Percentiles rank a stretch among this genome's conserved stretches.
These are phyloP conservation scores for Rotaria socialis DNA, from an alignment of 2,888 invertebrate species.

Conservation along the genomic window DNA sequence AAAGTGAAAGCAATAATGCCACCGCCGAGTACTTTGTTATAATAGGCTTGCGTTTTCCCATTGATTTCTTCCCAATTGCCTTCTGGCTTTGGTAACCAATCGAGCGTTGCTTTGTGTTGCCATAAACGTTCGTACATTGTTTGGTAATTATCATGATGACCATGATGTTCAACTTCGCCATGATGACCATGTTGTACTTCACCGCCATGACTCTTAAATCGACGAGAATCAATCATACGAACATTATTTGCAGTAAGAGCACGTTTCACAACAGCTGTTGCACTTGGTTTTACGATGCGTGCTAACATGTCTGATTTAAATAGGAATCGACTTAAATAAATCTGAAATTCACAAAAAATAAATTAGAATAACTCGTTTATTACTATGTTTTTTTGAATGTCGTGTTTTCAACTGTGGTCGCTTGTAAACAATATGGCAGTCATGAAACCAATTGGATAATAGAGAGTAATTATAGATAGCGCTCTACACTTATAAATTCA, in stretches of 20 bases:
- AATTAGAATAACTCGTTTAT: background rate
- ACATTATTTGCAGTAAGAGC: no score
- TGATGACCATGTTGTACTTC: background rate
- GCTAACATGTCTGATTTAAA: background rate
- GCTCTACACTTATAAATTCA: background rate
- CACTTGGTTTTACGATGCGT: background rate
- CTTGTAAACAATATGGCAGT: background rate
- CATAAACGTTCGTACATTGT: background rate
- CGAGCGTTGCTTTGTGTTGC: slow-evolving; percentile 8
- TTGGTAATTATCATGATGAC: background rate
- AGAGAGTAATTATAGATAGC: background rate
- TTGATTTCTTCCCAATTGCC: slow-evolving; percentile 7
- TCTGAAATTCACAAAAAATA: background rate
- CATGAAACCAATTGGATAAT: background rate
- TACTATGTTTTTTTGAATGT: background rate
- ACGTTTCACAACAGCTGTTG: background rate
- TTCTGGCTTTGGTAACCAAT: slow-evolving; percentile 23
- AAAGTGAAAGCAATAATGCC: background rate
- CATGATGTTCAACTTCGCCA: background rate
- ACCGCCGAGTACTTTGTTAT: background rate
- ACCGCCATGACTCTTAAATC: background rate
- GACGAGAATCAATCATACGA: background rate
- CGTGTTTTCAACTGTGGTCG: background rate
- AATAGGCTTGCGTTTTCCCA: background rate
- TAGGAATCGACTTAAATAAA: no score